Percentiles rank a stretch among this genome's conserved stretches.
Evolutionary conservation across 2,113 vertebrate genomes (phyloP).

Genomic region (Gymnobelideus leadbeateri): DNA sequence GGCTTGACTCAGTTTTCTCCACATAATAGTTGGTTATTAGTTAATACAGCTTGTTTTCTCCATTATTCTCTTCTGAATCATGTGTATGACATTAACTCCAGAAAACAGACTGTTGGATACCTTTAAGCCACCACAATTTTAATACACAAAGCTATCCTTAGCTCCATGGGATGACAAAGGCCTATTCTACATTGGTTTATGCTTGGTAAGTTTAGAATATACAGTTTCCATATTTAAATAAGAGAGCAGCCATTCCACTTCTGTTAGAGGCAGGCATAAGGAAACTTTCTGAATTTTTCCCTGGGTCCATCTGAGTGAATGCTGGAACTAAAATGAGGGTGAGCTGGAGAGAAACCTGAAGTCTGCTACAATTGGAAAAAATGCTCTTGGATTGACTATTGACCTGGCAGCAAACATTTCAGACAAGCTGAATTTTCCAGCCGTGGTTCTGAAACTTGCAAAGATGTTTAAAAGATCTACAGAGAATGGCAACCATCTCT

Average conservation of each 20-base stretch:
- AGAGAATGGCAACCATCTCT: background rate
- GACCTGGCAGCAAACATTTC: slow-evolving; percentile 45
- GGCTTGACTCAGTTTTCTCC: background rate
- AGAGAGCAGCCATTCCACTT: background rate
- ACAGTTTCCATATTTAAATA: background rate
- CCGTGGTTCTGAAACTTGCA: background rate
- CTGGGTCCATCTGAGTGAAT: background rate
- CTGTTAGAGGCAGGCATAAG: slow-evolving; percentile 28
- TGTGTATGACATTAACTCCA: slow-evolving; percentile 13
- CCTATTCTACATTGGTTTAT: background rate
- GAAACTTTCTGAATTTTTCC: background rate
- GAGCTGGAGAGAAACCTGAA: slow-evolving; percentile 14
- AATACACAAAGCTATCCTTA: background rate
- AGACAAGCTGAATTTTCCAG: slow-evolving; percentile 64
- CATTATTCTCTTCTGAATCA: background rate
- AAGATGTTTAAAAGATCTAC: slow-evolving; percentile 51
- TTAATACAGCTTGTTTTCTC: background rate
- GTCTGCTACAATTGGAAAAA: slow-evolving; percentile 4
- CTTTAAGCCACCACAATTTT: background rate
- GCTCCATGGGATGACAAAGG: background rate
- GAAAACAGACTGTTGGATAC: background rate
- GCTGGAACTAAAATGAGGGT: background rate
- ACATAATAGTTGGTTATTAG: background rate
- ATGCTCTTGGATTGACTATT: slow-evolving; percentile 20
- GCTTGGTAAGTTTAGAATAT: background rate